Conservation (phyloP, 2,797 vertebrate genomes). For the Mergus octosetaceus region DNA sequence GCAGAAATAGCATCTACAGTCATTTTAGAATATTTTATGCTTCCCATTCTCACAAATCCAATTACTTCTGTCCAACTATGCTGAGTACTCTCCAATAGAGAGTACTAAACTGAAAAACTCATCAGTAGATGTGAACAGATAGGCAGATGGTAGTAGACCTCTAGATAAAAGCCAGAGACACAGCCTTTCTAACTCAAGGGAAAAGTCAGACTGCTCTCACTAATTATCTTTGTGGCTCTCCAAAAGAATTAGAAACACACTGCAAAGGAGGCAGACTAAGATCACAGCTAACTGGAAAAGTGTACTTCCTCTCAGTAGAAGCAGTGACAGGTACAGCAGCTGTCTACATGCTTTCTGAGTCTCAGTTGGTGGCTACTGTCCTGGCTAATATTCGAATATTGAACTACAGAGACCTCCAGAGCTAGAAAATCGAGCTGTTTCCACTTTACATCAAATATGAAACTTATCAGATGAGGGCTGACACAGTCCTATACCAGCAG, state of each 20-base stretch:
- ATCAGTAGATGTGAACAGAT: not conserved
- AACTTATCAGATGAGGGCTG: not conserved
- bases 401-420: not conserved
- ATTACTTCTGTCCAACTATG: not conserved
- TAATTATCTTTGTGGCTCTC: not conserved
- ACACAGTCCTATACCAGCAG: not conserved
- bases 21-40: not conserved
- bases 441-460: not conserved
- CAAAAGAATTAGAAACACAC: not conserved
- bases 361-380: not conserved
- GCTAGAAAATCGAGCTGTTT: not conserved
- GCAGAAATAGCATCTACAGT: not conserved
- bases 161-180: constrained; percentile 26
- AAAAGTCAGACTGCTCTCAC: constrained; percentile 20
- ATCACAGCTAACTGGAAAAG: not conserved
- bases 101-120: not conserved
- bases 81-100: not conserved
- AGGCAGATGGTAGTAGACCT: constrained; percentile 26
- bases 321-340: not conserved
- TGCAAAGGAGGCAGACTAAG: not conserved
- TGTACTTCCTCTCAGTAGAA: not conserved
- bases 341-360: rapidly evolving
- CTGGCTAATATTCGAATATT: not conserved
- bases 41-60: not conserved
- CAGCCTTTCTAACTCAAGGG: not conserved